phyloP scores from a whole-genome alignment of 1,140 invertebrate species.

The Frieseomelitta varia region DNA sequence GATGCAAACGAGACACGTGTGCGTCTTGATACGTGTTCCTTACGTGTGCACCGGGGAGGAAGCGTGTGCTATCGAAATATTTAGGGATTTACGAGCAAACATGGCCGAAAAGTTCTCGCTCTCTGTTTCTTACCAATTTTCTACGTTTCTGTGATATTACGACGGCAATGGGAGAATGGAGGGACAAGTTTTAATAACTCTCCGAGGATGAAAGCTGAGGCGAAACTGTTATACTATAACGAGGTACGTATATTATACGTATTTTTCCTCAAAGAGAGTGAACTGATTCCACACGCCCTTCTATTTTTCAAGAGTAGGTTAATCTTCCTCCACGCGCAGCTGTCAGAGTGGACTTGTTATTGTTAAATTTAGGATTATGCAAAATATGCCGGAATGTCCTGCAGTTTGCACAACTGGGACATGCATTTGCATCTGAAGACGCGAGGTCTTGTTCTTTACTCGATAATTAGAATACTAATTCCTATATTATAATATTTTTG shows the following conservation, averaged over 20 bases:
- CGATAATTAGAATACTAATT: constrained; percentile 53
- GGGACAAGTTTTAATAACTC: neutral
- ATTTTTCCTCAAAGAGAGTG: neutral
- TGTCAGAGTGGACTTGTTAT: constrained; percentile 68
- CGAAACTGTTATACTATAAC: neutral
- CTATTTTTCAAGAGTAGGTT: constrained; percentile 73
- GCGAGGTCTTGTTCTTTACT: constrained; percentile 43
- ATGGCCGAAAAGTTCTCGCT: neutral
- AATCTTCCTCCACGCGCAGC: constrained; percentile 69
- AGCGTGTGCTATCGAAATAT: constrained; percentile 29
- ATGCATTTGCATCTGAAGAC: constrained; percentile 71
- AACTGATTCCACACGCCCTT: constrained; percentile 36
- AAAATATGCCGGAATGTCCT: constrained; percentile 66
- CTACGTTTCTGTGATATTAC: neutral
- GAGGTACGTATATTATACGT: neutral
- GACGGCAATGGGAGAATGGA: too few species aligned
- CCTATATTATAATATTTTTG: neutral
- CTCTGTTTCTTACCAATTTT: neutral
- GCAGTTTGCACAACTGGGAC: constrained; percentile 69
- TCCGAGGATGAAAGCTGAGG: neutral
- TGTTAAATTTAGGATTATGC: constrained; percentile 77
- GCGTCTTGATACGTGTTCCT: neutral
- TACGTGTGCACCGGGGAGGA: neutral
- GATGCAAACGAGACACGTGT: constrained; percentile 55
- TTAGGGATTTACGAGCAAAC: neutral